Percentiles rank a stretch among this genome's conserved stretches.
Evolutionary conservation across 1,140 invertebrate genomes (phyloP).

Genomic region (Drosophila rufa): DNA sequence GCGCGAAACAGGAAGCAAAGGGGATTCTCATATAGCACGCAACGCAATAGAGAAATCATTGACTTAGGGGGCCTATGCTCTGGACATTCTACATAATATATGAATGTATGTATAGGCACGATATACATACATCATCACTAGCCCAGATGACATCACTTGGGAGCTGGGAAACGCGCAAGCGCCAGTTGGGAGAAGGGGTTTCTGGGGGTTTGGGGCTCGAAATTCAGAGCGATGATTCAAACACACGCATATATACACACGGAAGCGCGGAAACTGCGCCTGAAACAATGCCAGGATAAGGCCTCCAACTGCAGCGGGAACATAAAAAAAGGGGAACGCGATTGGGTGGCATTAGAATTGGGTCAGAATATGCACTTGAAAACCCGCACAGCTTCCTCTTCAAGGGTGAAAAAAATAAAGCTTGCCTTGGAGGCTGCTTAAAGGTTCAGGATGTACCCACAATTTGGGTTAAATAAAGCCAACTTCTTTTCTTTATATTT

Average conservation of each 20-base stretch:
- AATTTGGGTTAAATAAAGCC: neutral
- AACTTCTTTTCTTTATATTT: neutral
- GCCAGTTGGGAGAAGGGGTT: slow-evolving; percentile 43
- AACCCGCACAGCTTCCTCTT: neutral
- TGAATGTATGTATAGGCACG: slow-evolving; percentile 7
- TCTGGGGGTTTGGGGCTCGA: slow-evolving; percentile 5
- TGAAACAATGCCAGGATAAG: slow-evolving; percentile 58
- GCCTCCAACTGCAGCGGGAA: slow-evolving; percentile 16
- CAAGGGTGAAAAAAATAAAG: slow-evolving; percentile 2
- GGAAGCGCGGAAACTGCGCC: slow-evolving; percentile 46
- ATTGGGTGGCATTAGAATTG: slow-evolving; percentile 51
- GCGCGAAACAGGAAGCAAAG: slow-evolving; percentile 34
- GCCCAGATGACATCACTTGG: slow-evolving; percentile 72
- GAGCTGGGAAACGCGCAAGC: slow-evolving; percentile 69
- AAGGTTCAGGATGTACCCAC: neutral
- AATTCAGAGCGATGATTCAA: slow-evolving; percentile 42
- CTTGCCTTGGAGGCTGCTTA: neutral
- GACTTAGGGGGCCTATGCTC: slow-evolving; percentile 52
- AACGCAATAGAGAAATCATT: slow-evolving; percentile 54
- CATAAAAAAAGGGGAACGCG: slow-evolving; percentile 13
- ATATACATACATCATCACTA: slow-evolving; percentile 38
- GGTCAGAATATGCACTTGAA: slow-evolving; percentile 65
- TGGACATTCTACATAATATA: slow-evolving; percentile 27
- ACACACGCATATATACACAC: slow-evolving; percentile 53
- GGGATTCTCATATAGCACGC: slow-evolving; percentile 44